Evolutionary conservation across 2,113 vertebrate genomes (phyloP).

Genomic region (Phalacrocorax pelagicus): DNA sequence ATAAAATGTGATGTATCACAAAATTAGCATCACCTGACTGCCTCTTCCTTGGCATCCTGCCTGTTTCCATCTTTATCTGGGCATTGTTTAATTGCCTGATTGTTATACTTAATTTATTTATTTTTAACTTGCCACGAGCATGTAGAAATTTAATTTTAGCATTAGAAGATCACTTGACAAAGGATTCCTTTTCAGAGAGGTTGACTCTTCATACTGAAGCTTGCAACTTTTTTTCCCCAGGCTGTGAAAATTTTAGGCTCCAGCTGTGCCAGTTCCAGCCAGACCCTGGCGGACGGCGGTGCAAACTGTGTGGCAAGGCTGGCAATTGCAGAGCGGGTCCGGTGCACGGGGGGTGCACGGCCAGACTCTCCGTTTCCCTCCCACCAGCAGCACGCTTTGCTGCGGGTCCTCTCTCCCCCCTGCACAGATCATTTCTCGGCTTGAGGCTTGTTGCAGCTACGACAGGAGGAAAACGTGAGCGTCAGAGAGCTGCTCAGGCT

Average conservation of each 20-base stretch:
- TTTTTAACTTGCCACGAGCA: neutral
- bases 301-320: neutral
- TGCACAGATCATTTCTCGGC: neutral
- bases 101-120: neutral
- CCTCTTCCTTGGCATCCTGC: neutral
- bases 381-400: neutral
- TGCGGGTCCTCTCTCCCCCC: neutral
- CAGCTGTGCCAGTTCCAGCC: neutral
- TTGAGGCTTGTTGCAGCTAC: neutral
- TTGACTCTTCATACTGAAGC: neutral
- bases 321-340: rapidly evolving
- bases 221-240: neutral
- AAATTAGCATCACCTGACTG: neutral
- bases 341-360: rapidly evolving
- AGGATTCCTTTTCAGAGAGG: neutral
- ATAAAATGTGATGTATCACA: neutral
- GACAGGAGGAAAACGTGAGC: neutral
- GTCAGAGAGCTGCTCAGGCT: neutral
- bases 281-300: neutral
- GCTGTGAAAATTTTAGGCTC: neutral
- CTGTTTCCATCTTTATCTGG: neutral
- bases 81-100: neutral
- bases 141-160: neutral
- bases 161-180: neutral
- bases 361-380: neutral